Evolutionary conservation across 2,113 vertebrate genomes (phyloP).

Genomic region (Ameiurus melas): DNA sequence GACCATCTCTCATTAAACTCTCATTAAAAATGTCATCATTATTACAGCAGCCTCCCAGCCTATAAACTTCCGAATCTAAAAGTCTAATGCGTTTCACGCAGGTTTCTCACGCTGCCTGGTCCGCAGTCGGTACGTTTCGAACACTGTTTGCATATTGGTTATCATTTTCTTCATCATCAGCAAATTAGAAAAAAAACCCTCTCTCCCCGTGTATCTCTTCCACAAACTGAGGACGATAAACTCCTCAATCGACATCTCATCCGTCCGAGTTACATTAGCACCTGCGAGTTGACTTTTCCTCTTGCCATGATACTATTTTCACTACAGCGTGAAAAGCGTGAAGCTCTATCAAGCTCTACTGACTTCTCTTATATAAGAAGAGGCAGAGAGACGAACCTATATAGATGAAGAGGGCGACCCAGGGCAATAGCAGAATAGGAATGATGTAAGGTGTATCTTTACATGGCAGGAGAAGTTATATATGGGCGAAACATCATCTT

Average conservation of each 20-base stretch:
- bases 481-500: neutral
- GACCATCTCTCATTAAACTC: neutral
- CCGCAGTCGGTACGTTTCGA: neutral
- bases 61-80: neutral
- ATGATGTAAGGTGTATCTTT: neutral
- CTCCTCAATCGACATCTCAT: neutral
- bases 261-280: neutral
- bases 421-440: neutral
- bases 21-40: constrained; percentile 1
- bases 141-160: neutral
- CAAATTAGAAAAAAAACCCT: neutral
- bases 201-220: neutral
- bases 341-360: neutral
- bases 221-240: neutral
- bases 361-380: neutral
- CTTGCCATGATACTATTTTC: neutral
- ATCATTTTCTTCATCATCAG: neutral
- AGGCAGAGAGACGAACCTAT: neutral
- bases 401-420: neutral
- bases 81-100: neutral
- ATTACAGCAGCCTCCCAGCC: neutral
- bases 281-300: no score
- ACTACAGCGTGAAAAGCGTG: neutral
- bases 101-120: neutral
- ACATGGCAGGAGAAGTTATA: neutral